These are phyloP conservation scores for Vannuccia rotundouncinata DNA, from an alignment of 2,888 invertebrate genomes.

Conservation along the genomic window DNA sequence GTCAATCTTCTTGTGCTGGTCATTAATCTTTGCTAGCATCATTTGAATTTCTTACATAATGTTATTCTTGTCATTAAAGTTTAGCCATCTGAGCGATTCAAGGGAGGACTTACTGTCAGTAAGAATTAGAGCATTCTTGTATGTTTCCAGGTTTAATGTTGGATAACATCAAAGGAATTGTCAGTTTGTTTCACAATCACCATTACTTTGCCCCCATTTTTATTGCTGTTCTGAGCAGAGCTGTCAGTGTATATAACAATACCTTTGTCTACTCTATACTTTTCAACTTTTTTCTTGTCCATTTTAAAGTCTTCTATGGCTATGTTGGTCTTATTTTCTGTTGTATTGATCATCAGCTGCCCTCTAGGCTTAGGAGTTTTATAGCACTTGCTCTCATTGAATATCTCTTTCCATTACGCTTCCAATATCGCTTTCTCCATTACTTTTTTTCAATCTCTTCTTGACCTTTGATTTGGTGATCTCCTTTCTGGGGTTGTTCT, in stretches of 20 bases:
- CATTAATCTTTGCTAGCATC: background rate
- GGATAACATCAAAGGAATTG: background rate
- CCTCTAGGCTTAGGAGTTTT: background rate
- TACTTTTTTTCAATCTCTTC: background rate
- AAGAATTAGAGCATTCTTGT: background rate
- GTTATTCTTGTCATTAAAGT: background rate
- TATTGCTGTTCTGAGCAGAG: background rate
- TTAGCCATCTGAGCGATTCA: background rate
- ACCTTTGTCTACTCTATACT: background rate
- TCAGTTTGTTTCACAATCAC: background rate
- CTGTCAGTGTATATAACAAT: background rate
- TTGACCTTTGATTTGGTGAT: background rate
- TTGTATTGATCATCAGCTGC: background rate
- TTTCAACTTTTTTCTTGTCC: background rate
- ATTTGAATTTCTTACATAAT: background rate
- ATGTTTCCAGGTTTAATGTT: background rate
- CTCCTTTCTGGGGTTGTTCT: background rate
- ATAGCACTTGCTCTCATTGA: background rate
- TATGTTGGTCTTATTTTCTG: background rate
- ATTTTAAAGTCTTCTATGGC: background rate
- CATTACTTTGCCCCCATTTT: background rate
- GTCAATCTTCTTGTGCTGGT: background rate
- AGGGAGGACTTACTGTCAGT: background rate
- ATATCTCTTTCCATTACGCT: background rate
- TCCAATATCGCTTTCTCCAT: background rate